Base-by-base conservation (phyloP, 2,888 invertebrate genomes). In the Oithona nana region DNA sequence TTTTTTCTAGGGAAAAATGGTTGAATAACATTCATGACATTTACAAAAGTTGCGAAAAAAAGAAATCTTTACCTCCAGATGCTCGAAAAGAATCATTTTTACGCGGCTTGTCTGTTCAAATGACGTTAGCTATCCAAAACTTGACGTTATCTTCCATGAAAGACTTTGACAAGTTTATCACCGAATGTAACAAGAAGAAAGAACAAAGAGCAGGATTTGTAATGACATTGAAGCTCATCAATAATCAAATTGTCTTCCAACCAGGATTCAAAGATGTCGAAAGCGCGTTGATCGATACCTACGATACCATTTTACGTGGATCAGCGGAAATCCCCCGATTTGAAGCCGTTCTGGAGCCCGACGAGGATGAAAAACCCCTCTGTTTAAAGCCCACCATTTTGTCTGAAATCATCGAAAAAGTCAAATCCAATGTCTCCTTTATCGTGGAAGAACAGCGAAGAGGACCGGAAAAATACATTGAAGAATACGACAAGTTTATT, bases 401-500 rank as follows among this genome's bases (percentile, higher is more conserved):
- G 56, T 72, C 74, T 50, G 71, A 71, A 29, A 68, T 66, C n/a
- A 66, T 68, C 63, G 72, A 74, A 64, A 71, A 16, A 1, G 22
- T 61, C 26, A 52, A 61, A 11, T 16, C 20, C 4, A 61, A 56
- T 48, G 49, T 59, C 6, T 11, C 3, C 51, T 79, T 79, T 67
- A 70, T 83, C 51, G 71, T 75, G 0, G 79, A 80, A 65, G 75
- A 77, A 1, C 59, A 70, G 78, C 65, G 64, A 51, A 57, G 54
- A 20, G 50, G 59, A 16, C 67, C 66, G 3, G 57, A 31, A 2
- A 58, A 61, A 31, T 65, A 65, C 31, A 63, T 65, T 22, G 61
- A 57, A 3, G 69, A 71, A 63, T 75, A 89, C 71, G 86, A 88
- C 71, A 80, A 83, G 66, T 89, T 86, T 70, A 78, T 84, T 65